Evolutionary conservation across 2,113 vertebrate species (phyloP), one percentile per base, ranked within the genome.

Genomic region (Phyllostomus discolor): DNA sequence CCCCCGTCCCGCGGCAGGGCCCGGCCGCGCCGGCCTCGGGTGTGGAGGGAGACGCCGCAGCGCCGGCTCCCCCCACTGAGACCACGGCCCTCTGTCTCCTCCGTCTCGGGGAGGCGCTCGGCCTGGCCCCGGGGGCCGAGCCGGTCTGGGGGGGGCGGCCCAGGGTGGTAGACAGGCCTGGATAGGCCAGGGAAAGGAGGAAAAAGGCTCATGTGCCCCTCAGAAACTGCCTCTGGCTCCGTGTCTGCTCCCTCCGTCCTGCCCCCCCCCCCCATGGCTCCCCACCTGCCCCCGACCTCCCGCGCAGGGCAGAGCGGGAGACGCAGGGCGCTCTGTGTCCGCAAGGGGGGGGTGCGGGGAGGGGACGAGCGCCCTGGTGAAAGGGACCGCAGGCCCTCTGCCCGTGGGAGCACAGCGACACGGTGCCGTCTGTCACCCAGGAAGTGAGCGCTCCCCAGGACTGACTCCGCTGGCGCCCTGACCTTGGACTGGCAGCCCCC

Each of bases 1-100:
- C 75, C 9, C 17, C 54, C 1, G 6, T 22, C 31, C 1, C 59
- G 24, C 28, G 82, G 91, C 52, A 16, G 59, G 28, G 5, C 17
- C 10, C n/a, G 1, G 59, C 2, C 0, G 35, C 19, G 7, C 0
- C 20, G 0, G 31, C n/a, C 52, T 15, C 12, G 0, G 0, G n/a
- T 41, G 50, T 5, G 22, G 43, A 5, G 43, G 15, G 10, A 4
- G 67, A 69, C 41, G 46, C 16, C 41, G 46, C 16, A 2, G 38
- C 38, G 52, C 33, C 2, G 72, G 46, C 15, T 31, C 4, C 54
- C 22, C 64, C 48, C 31, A 15, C 38, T 1, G 28, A n/a, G 19
- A 16, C 24, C 17, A 3, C 10, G 14, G 48, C 33, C 8, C 57
- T 41, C 54, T 48, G 41, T 48, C 43, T 67, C 46, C 70, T 16